phyloP scores from a whole-genome alignment of 2,113 vertebrate genomes.

The Mohoua ochrocephala region DNA sequence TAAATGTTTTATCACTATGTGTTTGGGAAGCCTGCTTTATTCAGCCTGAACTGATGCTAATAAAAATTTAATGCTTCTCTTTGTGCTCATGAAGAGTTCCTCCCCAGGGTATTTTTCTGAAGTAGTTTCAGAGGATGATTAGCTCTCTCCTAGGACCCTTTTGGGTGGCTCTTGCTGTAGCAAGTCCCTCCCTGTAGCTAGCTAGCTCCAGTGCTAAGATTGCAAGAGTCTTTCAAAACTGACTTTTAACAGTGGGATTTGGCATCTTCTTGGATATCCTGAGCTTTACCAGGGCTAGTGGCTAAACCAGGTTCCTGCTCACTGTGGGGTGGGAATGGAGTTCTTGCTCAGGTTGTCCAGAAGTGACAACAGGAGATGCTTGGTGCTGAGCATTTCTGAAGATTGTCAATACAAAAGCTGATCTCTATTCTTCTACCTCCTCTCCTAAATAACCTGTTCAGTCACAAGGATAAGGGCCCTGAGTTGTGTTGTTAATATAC shows the following conservation, averaged over 20 bases:
- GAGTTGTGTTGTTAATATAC: neutral
- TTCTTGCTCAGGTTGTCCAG: neutral
- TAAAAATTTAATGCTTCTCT: constrained; percentile 1
- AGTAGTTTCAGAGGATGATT: neutral
- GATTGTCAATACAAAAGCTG: neutral
- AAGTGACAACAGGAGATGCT: neutral
- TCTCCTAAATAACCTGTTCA: neutral
- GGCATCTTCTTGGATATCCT: neutral
- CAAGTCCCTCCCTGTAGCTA: neutral
- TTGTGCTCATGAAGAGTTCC: neutral
- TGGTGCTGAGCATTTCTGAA: neutral
- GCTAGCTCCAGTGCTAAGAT: neutral
- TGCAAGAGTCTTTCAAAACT: neutral
- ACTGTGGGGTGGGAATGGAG: neutral
- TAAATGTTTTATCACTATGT: constrained; percentile 8
- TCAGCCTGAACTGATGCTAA: neutral
- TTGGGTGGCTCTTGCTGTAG: neutral
- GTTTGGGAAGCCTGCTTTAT: neutral
- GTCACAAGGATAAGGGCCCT: neutral
- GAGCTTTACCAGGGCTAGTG: neutral
- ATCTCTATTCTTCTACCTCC: neutral
- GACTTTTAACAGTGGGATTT: neutral
- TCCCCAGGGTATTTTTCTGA: neutral
- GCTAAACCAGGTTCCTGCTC: neutral
- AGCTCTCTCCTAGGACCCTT: neutral